Evolutionary conservation across 2,888 invertebrate genomes (phyloP).

Genomic region (Ectobius pallidus): DNA sequence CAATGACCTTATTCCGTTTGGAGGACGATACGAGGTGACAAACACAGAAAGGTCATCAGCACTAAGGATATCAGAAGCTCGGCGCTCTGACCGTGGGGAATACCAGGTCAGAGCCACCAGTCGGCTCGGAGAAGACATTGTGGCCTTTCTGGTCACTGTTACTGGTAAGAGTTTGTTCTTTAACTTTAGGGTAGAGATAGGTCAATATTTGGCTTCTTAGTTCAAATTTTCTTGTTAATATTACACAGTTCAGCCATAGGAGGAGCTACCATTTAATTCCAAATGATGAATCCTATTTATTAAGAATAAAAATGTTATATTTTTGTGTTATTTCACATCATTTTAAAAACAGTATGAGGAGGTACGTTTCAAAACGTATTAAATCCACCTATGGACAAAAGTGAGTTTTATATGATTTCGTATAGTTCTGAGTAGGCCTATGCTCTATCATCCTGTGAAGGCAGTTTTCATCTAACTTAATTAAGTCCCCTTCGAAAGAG

Average conservation of each 20-base stretch:
- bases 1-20: constrained; percentile 67
- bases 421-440: too few species aligned
- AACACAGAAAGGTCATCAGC: constrained; percentile 76
- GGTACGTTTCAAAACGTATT: too few species aligned
- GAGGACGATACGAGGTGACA: constrained; percentile 70
- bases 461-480: too few species aligned
- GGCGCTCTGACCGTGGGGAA: constrained; percentile 84
- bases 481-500: too few species aligned
- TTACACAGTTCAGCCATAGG: background rate
- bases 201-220: background rate
- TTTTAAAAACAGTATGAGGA: too few species aligned
- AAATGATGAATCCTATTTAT: too few species aligned
- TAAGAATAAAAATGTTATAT: too few species aligned
- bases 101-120: constrained; percentile 84
- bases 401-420: too few species aligned
- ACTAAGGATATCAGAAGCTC: constrained; percentile 76
- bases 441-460: too few species aligned
- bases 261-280: background rate
- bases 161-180: constrained; percentile 60
- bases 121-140: constrained; percentile 78
- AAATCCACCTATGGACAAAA: too few species aligned
- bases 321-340: too few species aligned
- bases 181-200: background rate
- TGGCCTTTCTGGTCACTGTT: constrained; percentile 83
- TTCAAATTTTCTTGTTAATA: constrained; percentile 5